Conservation (phyloP, 1,140 invertebrate genomes). For the Apis florea region DNA sequence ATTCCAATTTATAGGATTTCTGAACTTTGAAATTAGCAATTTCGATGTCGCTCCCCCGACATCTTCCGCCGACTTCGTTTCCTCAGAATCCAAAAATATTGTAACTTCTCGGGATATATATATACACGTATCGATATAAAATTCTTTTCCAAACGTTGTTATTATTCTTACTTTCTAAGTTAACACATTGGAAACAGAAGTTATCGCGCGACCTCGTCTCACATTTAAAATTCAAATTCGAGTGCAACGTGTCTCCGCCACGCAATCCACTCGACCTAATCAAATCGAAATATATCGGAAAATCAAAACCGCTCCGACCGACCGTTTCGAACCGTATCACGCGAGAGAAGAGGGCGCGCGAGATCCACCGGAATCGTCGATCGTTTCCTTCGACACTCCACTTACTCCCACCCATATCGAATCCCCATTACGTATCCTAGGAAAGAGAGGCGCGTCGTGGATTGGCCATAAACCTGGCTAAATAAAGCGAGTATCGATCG, state of each 20-base stretch:
- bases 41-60: no score
- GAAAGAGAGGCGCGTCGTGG: no score
- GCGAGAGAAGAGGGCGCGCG: no score
- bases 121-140: no score
- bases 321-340: no score
- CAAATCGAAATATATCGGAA: not conserved
- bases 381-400: conserved; percentile 6
- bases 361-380: not conserved
- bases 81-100: no score
- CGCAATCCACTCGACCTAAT: not conserved
- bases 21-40: no score
- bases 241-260: not conserved
- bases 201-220: not conserved
- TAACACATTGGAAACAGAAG: not conserved
- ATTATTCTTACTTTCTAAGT: no score
- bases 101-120: no score
- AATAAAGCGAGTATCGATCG: conserved; percentile 21
- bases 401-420: conserved; percentile 6
- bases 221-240: not conserved
- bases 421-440: not conserved
- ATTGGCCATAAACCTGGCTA: conserved; percentile 6
- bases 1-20: no score
- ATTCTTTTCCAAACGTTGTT: no score
- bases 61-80: no score
- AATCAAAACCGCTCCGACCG: not conserved